Conservation (phyloP, 2,113 vertebrate genomes). For the Anarhynchus alexandrinus region DNA sequence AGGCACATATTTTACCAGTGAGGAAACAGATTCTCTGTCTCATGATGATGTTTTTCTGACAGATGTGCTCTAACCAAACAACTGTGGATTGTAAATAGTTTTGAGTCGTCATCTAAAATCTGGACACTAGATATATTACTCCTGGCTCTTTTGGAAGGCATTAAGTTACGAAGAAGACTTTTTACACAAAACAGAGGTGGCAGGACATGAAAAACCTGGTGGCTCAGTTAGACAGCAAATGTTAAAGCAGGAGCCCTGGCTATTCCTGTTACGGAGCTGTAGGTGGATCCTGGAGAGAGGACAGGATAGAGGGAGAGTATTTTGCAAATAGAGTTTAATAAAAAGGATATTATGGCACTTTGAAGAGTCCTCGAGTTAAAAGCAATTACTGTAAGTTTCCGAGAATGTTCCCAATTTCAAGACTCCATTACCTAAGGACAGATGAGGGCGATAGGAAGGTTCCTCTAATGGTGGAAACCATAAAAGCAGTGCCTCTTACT, state of each 20-base stretch:
- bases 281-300: neutral
- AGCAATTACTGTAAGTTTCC: neutral
- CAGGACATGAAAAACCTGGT: neutral
- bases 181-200: neutral
- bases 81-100: neutral
- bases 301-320: neutral
- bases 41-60: slow-evolving; percentile 44
- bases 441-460: neutral
- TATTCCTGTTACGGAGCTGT: neutral
- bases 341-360: neutral
- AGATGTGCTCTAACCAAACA: slow-evolving; percentile 30
- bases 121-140: neutral
- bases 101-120: neutral
- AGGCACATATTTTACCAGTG: slow-evolving; percentile 39
- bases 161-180: neutral
- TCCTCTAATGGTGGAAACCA: neutral
- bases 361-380: neutral
- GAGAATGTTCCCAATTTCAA: neutral
- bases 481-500: neutral
- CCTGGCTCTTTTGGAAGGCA: neutral
- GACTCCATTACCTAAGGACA: neutral
- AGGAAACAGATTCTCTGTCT: slow-evolving; percentile 26
- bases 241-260: neutral
- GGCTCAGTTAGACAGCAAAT: neutral
- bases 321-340: neutral